Percentiles rank a stretch among this genome's conserved stretches.
These are phyloP conservation scores for Cephus sareptanus DNA, from an alignment of 2,888 invertebrate genomes.

Conservation along the genomic window DNA sequence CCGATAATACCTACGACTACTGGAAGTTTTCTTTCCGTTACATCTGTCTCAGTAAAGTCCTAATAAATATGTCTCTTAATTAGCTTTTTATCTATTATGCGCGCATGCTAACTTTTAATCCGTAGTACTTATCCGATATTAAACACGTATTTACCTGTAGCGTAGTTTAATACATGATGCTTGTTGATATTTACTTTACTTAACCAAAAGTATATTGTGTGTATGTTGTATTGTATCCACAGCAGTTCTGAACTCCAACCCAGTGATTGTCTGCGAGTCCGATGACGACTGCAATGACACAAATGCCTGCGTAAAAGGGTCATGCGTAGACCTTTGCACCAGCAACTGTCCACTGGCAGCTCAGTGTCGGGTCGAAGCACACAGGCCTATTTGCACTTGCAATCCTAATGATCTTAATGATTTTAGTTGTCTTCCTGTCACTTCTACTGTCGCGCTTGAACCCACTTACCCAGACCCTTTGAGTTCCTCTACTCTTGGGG, in stretches of 20 bases:
- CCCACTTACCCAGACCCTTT: neutral
- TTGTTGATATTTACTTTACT: slow-evolving; percentile 32
- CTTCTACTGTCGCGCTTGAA: neutral
- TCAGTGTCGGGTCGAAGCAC: slow-evolving; percentile 83
- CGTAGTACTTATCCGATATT: slow-evolving; percentile 33
- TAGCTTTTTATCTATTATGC: slow-evolving; percentile 37
- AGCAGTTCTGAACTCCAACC: slow-evolving; percentile 66
- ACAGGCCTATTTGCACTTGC: slow-evolving; percentile 85
- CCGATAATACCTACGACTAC: slow-evolving; percentile 38
- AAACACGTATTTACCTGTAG: slow-evolving; percentile 35
- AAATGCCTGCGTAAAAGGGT: slow-evolving; percentile 85
- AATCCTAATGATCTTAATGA: slow-evolving; percentile 21
- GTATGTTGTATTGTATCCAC: slow-evolving; percentile 64
- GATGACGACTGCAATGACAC: slow-evolving; percentile 86
- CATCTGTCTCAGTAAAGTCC: slow-evolving; percentile 64
- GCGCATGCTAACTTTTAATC: slow-evolving; percentile 47
- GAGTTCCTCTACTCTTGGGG: neutral
- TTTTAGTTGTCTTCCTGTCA: neutral
- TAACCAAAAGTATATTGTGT: slow-evolving; percentile 40
- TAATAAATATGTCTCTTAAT: slow-evolving; percentile 45
- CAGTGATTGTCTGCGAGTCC: slow-evolving; percentile 77
- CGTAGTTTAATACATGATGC: slow-evolving; percentile 36
- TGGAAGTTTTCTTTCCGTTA: slow-evolving; percentile 59
- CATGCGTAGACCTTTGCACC: slow-evolving; percentile 85
- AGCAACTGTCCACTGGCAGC: slow-evolving; percentile 81